Evolutionary conservation across 2,888 invertebrate species (phyloP), one percentile per base, ranked within the genome.

Genomic region (Caradrina kadenii): DNA sequence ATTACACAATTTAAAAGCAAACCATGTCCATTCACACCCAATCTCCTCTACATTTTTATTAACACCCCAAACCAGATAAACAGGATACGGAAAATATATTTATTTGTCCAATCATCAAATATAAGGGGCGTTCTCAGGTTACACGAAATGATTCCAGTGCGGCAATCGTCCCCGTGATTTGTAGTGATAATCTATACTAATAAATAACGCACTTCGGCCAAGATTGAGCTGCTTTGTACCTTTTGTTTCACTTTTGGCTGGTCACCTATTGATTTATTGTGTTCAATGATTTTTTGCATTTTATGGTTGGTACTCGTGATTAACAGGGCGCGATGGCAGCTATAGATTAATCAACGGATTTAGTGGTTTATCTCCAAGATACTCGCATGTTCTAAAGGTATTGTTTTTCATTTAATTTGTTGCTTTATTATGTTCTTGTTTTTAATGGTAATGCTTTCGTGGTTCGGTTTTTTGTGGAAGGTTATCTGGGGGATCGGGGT

Each of bases 61-160:
- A 95, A 95, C 96, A 95, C 96, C 94, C 93, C 90, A 90, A 90
- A 92, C 91, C 92, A 88, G 96, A 95, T 95, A 95, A 94, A 94
- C 95, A 94, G 94, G 95, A 95, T 94, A 95, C 92, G 92, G 94
- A 92, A 95, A 94, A 95, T 95, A 95, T 95, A 96, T 96, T 95
- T 95, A 96, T 96, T 95, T 93, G 94, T 92, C 94, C 96, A 96
- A 95, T 96, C 96, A 95, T 94, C 95, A 92, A 92, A 93, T 93
- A 91, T 94, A 93, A 93, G 93, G 95, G 95, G 93, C 91, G 94
- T 93, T 94, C 94, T 96, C 96, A 86, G 90, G 94, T 96, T 95
- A 95, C 95, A 94, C 93, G 90, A 88, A 93, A 92, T 94, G 93
- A 94, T 94, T 92, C 91, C 91, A 89, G 89, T 90, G 89, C 88